phyloP scores from a whole-genome alignment of 2,888 invertebrate genomes.

The Eupelmus urozonus region DNA sequence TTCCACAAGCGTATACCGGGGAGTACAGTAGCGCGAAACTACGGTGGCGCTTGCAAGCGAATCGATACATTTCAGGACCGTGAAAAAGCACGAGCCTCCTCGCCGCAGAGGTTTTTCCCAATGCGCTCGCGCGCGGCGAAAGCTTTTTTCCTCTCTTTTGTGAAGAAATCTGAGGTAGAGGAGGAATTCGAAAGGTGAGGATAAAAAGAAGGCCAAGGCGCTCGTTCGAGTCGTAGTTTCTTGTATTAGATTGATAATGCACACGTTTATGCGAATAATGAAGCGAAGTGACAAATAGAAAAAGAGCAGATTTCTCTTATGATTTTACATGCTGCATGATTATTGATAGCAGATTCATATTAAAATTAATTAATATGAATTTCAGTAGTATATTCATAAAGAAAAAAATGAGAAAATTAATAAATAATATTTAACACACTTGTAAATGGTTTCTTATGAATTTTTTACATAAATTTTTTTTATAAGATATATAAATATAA shows the following conservation, averaged over 20 bases:
- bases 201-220: slow-evolving; percentile 56
- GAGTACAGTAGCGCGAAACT: slow-evolving; percentile 14
- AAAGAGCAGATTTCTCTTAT: not conserved
- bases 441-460: too few relatives aligned
- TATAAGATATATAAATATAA: too few relatives aligned
- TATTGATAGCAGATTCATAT: too few relatives aligned
- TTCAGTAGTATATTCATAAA: too few relatives aligned
- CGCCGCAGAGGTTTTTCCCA: not conserved
- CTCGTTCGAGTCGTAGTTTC: not conserved
- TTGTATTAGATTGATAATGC: slow-evolving; percentile 26
- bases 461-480: too few relatives aligned
- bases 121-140: not conserved
- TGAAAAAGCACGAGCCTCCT: not conserved
- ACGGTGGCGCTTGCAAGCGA: slow-evolving; percentile 9
- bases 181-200: slow-evolving; percentile 56
- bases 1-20: not conserved
- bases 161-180: not conserved
- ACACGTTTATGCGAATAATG: slow-evolving; percentile 7
- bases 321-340: not conserved
- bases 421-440: too few relatives aligned
- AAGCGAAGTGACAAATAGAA: not conserved
- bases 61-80: slow-evolving; percentile 37
- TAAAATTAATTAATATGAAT: too few relatives aligned
- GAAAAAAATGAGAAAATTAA: too few relatives aligned
- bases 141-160: slow-evolving; percentile 7